Evolutionary conservation across 2,888 invertebrate genomes (phyloP).

Genomic region (Pantelozetes paolii): DNA sequence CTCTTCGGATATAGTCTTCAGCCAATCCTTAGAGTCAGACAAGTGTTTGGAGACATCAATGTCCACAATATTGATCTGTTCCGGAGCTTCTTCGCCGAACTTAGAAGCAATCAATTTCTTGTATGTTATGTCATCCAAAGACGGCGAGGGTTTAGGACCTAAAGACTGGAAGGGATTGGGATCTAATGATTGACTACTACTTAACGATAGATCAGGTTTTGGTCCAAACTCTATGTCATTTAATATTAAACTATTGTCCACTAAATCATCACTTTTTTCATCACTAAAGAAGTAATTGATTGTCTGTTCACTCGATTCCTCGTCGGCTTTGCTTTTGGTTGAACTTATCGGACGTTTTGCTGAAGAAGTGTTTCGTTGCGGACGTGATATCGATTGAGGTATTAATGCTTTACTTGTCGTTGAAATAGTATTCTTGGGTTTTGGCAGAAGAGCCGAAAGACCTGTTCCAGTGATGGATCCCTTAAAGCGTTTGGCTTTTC

Average conservation of each 20-base stretch:
- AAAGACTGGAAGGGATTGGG: neutral
- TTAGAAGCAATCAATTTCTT: slow-evolving; percentile 41
- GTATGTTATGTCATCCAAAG: slow-evolving; percentile 35
- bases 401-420: slow-evolving; percentile 20
- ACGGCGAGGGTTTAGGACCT: neutral
- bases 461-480: slow-evolving; percentile 29
- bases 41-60: slow-evolving; percentile 46
- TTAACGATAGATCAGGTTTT: slow-evolving; percentile 19
- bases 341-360: neutral
- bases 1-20: slow-evolving; percentile 46
- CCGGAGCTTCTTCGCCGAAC: slow-evolving; percentile 42
- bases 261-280: slow-evolving; percentile 36
- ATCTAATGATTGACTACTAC: neutral
- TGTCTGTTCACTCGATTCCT: neutral
- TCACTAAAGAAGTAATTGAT: slow-evolving; percentile 32
- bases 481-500: slow-evolving; percentile 24
- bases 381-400: slow-evolving; percentile 18
- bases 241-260: neutral
- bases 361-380: slow-evolving; percentile 27
- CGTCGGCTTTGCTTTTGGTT: neutral
- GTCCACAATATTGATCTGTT: slow-evolving; percentile 45
- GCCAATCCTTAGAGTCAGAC: slow-evolving; percentile 43
- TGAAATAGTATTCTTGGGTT: slow-evolving; percentile 36
- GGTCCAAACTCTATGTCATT: neutral
- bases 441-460: slow-evolving; percentile 37